Evolutionary conservation across 2,797 vertebrate species (phyloP).

Genomic region (Amniataba percoides): DNA sequence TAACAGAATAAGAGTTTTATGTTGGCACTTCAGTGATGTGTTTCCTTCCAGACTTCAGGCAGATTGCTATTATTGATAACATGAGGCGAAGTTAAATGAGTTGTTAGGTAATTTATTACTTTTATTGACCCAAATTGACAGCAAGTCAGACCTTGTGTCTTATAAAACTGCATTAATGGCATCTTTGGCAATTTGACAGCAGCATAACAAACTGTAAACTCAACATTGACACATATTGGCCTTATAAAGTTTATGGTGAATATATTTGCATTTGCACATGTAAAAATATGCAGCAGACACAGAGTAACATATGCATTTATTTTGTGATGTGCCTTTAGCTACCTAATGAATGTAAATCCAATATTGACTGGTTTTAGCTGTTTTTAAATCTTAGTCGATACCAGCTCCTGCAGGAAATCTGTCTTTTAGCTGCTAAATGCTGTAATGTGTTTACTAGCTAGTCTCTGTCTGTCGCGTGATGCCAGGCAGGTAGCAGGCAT

Average conservation of each 20-base stretch:
- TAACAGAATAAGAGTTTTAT: background rate
- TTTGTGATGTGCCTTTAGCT: conserved; percentile 15
- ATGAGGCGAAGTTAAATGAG: conserved; percentile 26
- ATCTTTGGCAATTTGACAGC: background rate
- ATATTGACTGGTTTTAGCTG: conserved; percentile 16
- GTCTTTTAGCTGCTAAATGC: background rate
- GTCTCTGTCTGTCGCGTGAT: background rate
- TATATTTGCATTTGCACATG: conserved; percentile 21
- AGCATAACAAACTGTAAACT: conserved; percentile 14
- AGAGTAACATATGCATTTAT: conserved; percentile 12
- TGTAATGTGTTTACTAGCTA: background rate
- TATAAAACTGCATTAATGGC: background rate
- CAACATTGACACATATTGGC: conserved; percentile 24
- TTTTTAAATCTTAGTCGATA: conserved; percentile 23
- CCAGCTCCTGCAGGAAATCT: conserved; percentile 16
- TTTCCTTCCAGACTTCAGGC: background rate
- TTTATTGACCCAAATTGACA: conserved; percentile 46
- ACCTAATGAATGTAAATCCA: conserved; percentile 25
- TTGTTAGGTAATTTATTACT: conserved; percentile 24
- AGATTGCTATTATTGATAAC: conserved; percentile 3
- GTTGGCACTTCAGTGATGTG: background rate
- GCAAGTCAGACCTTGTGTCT: conserved; percentile 10
- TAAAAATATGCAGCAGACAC: conserved; percentile 21
- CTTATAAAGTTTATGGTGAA: conserved; percentile 2
- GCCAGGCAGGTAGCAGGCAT: background rate